Evolutionary conservation across 37 sponge, comb jelly and placozoan genomes (phyloP).

Genomic region (Ephydatia muelleri): DNA sequence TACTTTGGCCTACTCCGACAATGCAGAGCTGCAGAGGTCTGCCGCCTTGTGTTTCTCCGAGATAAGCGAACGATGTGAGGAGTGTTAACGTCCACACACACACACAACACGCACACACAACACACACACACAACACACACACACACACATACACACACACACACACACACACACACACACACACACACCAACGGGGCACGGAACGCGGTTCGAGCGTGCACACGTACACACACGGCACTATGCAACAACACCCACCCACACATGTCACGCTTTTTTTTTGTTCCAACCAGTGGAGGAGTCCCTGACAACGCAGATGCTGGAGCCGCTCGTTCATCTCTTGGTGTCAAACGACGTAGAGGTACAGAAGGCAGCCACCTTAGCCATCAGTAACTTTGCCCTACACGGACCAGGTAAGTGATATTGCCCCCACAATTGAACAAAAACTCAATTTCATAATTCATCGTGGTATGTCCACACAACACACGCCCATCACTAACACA

Average conservation of each 20-base stretch:
- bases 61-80: conserved; percentile 81
- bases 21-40: conserved; percentile 80
- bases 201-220: not conserved
- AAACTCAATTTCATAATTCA: no score
- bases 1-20: conserved; percentile 75
- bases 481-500: not conserved
- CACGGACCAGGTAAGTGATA: conserved; percentile 74
- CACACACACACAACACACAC: not conserved
- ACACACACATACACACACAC: not conserved
- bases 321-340: conserved; percentile 73
- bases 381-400: conserved; percentile 84
- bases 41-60: conserved; percentile 89
- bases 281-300: conserved; percentile 63
- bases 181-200: no score
- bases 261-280: not conserved
- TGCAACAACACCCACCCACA: not conserved
- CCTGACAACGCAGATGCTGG: conserved; percentile 59
- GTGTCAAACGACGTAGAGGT: conserved; percentile 76
- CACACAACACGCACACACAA: not conserved
- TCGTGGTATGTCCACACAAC: not conserved
- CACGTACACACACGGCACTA: not conserved
- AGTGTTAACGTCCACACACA: not conserved
- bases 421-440: no score
- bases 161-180: conserved; percentile 1
- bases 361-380: conserved; percentile 77